A percentile compares a stretch with the other conserved stretches of the same genome.
phyloP scores from a whole-genome alignment of 2,797 vertebrate species.

The Enteromius anoplus region DNA sequence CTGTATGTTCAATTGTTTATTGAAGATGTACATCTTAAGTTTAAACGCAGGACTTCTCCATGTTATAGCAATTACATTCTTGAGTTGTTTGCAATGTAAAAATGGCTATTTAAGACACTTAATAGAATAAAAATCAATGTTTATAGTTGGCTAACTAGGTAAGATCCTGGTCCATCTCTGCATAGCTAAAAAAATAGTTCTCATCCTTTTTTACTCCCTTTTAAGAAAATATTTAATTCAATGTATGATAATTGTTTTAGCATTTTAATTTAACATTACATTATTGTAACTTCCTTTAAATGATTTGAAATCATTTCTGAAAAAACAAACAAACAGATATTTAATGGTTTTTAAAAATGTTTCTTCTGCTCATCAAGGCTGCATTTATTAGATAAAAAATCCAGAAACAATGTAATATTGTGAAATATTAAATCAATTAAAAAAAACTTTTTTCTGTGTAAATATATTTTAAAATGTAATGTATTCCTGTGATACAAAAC shows the following conservation, averaged over 20 bases:
- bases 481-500: too few species aligned
- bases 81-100: neutral
- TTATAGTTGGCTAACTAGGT: neutral
- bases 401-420: too few species aligned
- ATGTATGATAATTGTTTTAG: neutral
- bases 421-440: too few species aligned
- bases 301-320: neutral
- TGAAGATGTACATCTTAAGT: neutral
- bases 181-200: neutral
- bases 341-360: too few species aligned
- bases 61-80: neutral
- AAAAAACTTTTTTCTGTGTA: too few species aligned
- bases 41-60: neutral
- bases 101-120: neutral
- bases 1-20: neutral
- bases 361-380: too few species aligned
- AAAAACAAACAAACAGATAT: neutral
- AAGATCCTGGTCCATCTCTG: neutral
- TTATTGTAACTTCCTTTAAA: neutral
- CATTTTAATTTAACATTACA: neutral
- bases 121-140: neutral
- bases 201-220: neutral
- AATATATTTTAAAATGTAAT: too few species aligned
- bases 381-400: too few species aligned
- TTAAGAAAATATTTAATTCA: neutral